Conservation (phyloP, 2,113 vertebrate genomes). For the Gobius niger region DNA sequence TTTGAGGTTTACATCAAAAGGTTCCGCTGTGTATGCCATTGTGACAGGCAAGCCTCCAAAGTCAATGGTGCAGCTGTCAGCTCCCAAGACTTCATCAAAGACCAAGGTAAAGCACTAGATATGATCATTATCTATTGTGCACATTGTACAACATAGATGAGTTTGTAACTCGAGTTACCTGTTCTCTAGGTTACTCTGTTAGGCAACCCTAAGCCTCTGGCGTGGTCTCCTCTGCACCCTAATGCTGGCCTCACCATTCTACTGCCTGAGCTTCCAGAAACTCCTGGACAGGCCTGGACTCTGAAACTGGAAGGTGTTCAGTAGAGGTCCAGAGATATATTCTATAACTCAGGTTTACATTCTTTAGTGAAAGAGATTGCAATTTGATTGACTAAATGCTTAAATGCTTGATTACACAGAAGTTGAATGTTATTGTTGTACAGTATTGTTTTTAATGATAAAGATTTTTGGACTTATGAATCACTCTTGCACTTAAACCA, state of each 20-base stretch:
- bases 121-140: neutral
- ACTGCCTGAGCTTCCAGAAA: conserved; percentile 70
- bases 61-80: conserved; percentile 36
- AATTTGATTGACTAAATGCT: neutral
- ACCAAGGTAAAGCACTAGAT: conserved; percentile 46
- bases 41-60: conserved; percentile 38
- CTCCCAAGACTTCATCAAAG: conserved; percentile 48
- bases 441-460: neutral
- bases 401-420: neutral
- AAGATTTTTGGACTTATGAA: neutral
- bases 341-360: conserved; percentile 22
- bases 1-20: conserved; percentile 64
- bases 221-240: conserved; percentile 72
- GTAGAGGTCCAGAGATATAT: conserved; percentile 19
- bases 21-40: conserved; percentile 47
- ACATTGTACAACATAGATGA: neutral
- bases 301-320: conserved; percentile 78
- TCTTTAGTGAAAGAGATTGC: neutral
- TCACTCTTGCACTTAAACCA: conserved; percentile 11
- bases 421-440: neutral
- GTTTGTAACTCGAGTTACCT: neutral
- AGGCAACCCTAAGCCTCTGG: conserved; percentile 70
- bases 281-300: conserved; percentile 77
- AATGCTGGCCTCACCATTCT: conserved; percentile 73
- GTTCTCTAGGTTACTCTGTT: conserved; percentile 81